Percentiles rank a stretch among this genome's conserved stretches.
Evolutionary conservation across 1,140 invertebrate species (phyloP).

Genomic region (Oreohelix idahoensis): DNA sequence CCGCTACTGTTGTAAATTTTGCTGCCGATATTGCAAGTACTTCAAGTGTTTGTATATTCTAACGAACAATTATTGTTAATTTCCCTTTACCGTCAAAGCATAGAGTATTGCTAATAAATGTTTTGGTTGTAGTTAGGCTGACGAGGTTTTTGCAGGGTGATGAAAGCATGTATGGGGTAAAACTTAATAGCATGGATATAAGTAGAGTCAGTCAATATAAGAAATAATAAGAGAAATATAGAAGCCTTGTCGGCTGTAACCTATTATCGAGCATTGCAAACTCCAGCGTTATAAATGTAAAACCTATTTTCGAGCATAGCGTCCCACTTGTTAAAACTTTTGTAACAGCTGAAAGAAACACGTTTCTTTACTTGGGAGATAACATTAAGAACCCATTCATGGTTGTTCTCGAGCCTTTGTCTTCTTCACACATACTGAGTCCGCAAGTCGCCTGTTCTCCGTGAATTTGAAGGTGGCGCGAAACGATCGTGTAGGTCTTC

Average conservation of each 20-base stretch:
- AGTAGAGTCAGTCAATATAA: too few relatives aligned
- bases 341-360: neutral
- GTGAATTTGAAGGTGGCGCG: neutral
- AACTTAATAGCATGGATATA: too few relatives aligned
- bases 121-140: too few relatives aligned
- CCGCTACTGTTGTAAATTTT: too few relatives aligned
- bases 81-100: too few relatives aligned
- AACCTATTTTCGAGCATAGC: slow-evolving; percentile 10
- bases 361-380: neutral
- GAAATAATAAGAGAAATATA: neutral
- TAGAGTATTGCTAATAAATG: too few relatives aligned
- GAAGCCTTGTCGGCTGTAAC: neutral
- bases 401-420: neutral
- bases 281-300: neutral
- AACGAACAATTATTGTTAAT: too few relatives aligned
- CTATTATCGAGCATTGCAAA: slow-evolving; percentile 7
- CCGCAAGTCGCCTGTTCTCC: neutral
- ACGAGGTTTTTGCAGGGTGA: too few relatives aligned
- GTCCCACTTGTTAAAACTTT: neutral
- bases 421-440: neutral
- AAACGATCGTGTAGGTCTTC: neutral
- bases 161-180: too few relatives aligned
- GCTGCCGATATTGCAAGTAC: too few relatives aligned
- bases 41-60: too few relatives aligned
- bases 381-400: neutral